These are phyloP conservation scores for Carcinoscorpius rotundicauda DNA, from an alignment of 1,140 invertebrate species.

Conservation along the genomic window DNA sequence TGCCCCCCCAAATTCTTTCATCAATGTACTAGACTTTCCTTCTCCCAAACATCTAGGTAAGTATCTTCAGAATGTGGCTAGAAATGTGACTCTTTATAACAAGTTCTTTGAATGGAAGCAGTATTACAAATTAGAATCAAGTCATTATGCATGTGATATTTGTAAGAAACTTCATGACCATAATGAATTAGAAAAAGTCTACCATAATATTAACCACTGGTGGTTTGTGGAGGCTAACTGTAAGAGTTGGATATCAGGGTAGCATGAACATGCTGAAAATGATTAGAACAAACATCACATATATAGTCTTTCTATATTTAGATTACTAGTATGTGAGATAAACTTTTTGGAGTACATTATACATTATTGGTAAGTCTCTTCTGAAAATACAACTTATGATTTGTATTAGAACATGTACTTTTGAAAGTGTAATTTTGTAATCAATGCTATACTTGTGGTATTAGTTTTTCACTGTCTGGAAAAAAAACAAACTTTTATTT, in stretches of 20 bases:
- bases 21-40: slow-evolving; percentile 28
- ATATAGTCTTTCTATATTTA: too few relatives aligned
- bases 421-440: too few relatives aligned
- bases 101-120: slow-evolving; percentile 30
- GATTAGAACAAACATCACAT: too few relatives aligned
- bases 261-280: neutral
- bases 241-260: slow-evolving; percentile 4
- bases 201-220: slow-evolving; percentile 15
- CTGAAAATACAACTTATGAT: too few relatives aligned
- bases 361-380: too few relatives aligned
- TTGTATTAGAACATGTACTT: too few relatives aligned
- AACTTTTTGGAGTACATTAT: too few relatives aligned
- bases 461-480: too few relatives aligned
- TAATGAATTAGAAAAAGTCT: slow-evolving; percentile 1
- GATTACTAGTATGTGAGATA: too few relatives aligned
- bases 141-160: slow-evolving; percentile 15
- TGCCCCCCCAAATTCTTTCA: slow-evolving; percentile 33
- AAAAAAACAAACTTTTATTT: too few relatives aligned
- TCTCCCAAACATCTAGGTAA: slow-evolving; percentile 25
- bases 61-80: slow-evolving; percentile 22
- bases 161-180: slow-evolving; percentile 13
- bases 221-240: slow-evolving; percentile 18
- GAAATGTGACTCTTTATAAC: slow-evolving; percentile 26
- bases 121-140: slow-evolving; percentile 7
- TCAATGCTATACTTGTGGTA: too few relatives aligned